phyloP scores from a whole-genome alignment of 2,888 invertebrate species.

The Scrobipalpa costella region DNA sequence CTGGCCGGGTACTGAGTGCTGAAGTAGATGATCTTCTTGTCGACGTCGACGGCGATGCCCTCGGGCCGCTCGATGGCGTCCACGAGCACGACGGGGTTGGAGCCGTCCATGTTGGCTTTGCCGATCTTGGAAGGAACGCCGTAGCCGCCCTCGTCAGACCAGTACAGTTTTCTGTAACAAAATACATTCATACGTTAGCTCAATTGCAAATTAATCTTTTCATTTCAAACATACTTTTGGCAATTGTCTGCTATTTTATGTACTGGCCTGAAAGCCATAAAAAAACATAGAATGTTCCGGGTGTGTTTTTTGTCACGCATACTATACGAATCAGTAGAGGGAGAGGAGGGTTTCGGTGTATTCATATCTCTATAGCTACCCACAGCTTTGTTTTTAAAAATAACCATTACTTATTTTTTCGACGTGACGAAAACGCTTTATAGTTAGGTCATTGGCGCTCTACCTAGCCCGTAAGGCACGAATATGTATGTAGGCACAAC shows the following conservation, averaged over 20 bases:
- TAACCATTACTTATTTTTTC: not conserved
- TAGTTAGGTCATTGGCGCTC: no score
- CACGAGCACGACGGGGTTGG: conserved; percentile 86
- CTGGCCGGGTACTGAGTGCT: conserved; percentile 89
- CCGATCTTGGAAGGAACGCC: conserved; percentile 94
- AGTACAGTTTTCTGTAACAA: conserved; percentile 88
- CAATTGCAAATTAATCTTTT: no score
- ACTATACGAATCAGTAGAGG: no score
- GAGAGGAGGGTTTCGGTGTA: not conserved
- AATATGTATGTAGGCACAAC: not conserved
- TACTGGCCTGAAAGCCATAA: no score
- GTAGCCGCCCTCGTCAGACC: conserved; percentile 97
- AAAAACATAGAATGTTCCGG: no score
- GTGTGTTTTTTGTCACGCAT: no score
- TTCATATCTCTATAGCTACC: not conserved
- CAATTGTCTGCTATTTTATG: no score
- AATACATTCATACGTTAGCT: conserved; percentile 19
- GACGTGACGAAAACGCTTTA: no score
- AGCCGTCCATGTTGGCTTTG: conserved; percentile 96
- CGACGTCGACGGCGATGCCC: conserved; percentile 91
- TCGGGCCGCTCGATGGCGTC: conserved; percentile 88
- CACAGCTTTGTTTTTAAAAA: not conserved
- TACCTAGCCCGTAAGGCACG: no score
- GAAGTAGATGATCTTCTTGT: conserved; percentile 92
- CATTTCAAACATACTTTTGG: no score